Percentiles rank a stretch among this genome's conserved stretches.
These are phyloP conservation scores for Nomada hirtipes DNA, from an alignment of 2,888 invertebrate genomes.

Conservation along the genomic window DNA sequence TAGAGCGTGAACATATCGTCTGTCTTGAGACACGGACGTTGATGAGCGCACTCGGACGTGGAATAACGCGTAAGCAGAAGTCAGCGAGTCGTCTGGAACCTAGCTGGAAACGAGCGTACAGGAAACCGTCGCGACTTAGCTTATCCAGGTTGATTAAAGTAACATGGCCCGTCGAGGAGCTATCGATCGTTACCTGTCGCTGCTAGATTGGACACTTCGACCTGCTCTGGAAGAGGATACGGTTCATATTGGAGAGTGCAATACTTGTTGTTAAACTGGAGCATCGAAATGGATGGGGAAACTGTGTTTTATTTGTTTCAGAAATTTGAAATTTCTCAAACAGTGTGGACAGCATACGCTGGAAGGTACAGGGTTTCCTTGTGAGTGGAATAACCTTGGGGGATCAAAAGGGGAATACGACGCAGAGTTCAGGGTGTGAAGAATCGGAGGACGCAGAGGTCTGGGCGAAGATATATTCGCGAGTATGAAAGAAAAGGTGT, in stretches of 20 bases:
- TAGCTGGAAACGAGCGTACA: not conserved
- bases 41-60: constrained; percentile 57
- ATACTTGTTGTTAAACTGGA: not conserved
- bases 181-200: constrained; percentile 16
- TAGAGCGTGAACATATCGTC: constrained; percentile 69
- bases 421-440: constrained; percentile 10
- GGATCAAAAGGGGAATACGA: constrained; percentile 21
- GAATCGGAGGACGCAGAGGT: constrained; percentile 19
- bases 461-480: not conserved
- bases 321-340: constrained; percentile 2
- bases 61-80: constrained; percentile 50
- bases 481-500: constrained; percentile 18
- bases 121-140: constrained; percentile 21
- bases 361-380: not conserved
- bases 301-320: not conserved
- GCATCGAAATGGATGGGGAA: not conserved
- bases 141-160: constrained; percentile 15
- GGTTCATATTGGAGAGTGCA: too few species aligned
- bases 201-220: too few species aligned
- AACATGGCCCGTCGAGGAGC: not conserved
- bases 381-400: not conserved
- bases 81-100: constrained; percentile 4
- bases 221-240: too few species aligned
- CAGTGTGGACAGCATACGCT: not conserved
- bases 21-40: constrained; percentile 46